These are phyloP conservation scores for Minunthozetes semirufus DNA, from an alignment of 2,888 invertebrate species.

Conservation along the genomic window DNA sequence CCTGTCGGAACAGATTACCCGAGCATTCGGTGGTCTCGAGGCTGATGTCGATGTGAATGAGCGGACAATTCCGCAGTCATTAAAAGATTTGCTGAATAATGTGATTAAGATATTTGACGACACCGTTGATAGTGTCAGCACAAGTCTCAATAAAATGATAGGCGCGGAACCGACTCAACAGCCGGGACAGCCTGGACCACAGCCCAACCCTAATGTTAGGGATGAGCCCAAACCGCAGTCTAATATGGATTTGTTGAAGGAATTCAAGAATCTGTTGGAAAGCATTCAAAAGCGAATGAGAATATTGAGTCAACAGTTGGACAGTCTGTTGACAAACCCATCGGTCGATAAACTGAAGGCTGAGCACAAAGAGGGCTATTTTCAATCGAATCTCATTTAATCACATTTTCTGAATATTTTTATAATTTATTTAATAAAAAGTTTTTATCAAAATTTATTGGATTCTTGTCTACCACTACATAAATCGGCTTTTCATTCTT, in stretches of 20 bases:
- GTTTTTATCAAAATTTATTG: not conserved
- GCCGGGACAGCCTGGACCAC: not conserved
- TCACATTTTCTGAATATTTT: too few relatives aligned
- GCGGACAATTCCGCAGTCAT: not conserved
- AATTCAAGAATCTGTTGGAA: not conserved
- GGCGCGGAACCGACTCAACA: not conserved
- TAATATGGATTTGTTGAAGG: not conserved
- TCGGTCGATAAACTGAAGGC: not conserved
- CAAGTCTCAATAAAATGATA: not conserved
- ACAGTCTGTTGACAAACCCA: not conserved
- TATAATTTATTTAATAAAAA: not conserved
- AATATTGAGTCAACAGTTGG: not conserved
- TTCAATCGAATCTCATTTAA: too few relatives aligned
- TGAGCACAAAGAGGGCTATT: not conserved
- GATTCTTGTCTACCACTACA: too few relatives aligned
- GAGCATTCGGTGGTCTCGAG: not conserved
- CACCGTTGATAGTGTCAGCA: not conserved
- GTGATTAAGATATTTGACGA: not conserved
- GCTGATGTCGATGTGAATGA: not conserved
- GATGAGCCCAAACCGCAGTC: not conserved
- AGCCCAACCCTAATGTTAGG: not conserved
- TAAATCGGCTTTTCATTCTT: too few relatives aligned
- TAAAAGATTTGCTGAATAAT: not conserved
- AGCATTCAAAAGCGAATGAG: not conserved
- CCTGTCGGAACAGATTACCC: not conserved